A percentile compares a stretch with the other conserved stretches of the same genome.
Conservation (phyloP, 2,113 vertebrate species). For the Syrrhaptes paradoxus region DNA sequence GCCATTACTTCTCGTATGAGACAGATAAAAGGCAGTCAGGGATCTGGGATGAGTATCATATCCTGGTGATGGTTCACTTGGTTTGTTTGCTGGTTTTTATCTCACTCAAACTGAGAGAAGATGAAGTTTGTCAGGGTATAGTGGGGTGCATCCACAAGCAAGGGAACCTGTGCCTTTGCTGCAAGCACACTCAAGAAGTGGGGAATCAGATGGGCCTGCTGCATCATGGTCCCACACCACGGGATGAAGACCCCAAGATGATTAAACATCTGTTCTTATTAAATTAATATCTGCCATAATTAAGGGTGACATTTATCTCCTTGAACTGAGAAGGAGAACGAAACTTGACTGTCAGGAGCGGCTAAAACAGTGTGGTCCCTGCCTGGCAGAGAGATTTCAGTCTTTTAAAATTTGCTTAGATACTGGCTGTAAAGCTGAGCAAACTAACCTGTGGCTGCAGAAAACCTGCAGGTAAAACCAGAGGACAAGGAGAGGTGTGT, state of each 20-base stretch:
- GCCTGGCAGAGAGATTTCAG: not conserved
- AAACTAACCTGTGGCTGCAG: not conserved
- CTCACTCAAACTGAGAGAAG: not conserved
- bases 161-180: not conserved
- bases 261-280: slow-evolving; percentile 10
- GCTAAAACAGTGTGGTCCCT: not conserved
- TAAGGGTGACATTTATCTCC: not conserved
- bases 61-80: not conserved
- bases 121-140: not conserved
- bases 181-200: not conserved
- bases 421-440: not conserved
- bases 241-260: not conserved
- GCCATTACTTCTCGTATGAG: slow-evolving; percentile 25
- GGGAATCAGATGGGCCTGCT: not conserved
- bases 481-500: not conserved
- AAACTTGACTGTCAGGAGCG: not conserved
- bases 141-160: not conserved
- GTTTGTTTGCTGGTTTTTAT: not conserved
- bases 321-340: not conserved
- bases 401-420: not conserved
- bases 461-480: not conserved
- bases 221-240: accelerated
- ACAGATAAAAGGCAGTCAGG: not conserved
- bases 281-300: not conserved
- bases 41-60: not conserved